A percentile compares a stretch with the other conserved stretches of the same genome.
phyloP scores from a whole-genome alignment of 2,113 vertebrate species.

The Diglossa brunneiventris region DNA sequence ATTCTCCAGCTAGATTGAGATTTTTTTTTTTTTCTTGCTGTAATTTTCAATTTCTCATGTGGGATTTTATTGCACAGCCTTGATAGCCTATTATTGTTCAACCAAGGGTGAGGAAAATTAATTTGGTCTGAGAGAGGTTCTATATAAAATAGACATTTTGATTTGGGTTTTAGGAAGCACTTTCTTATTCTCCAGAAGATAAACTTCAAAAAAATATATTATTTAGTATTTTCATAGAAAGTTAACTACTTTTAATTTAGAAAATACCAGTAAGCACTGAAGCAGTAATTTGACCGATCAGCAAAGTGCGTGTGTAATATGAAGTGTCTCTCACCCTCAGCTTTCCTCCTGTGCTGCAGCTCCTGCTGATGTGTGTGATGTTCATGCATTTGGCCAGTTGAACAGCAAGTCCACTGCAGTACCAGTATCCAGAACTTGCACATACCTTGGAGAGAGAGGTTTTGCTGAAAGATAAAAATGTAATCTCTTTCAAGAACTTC shows the following conservation, averaged over 20 bases:
- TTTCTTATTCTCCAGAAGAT: not conserved
- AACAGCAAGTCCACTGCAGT: not conserved
- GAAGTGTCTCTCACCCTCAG: not conserved
- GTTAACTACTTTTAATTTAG: not conserved
- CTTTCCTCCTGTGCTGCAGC: rapidly evolving
- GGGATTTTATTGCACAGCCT: not conserved
- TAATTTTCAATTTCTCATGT: not conserved
- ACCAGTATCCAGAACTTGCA: not conserved
- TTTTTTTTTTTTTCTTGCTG: not conserved
- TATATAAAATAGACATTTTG: not conserved
- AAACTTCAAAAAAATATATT: not conserved
- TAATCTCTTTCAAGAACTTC: not conserved
- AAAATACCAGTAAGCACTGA: not conserved
- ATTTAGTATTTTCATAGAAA: not conserved
- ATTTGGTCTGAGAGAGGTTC: not conserved
- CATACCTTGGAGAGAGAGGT: not conserved
- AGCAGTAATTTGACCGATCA: not conserved
- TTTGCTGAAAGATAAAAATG: not conserved
- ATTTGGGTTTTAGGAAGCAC: not conserved
- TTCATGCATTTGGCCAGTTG: not conserved
- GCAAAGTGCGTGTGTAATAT: not conserved
- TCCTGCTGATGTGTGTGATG: not conserved
- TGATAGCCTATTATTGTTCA: not conserved
- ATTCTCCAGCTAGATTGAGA: not conserved
- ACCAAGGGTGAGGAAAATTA: not conserved